Base-by-base conservation (phyloP, 1,140 invertebrate species). In the Drosophila novamexicana region DNA sequence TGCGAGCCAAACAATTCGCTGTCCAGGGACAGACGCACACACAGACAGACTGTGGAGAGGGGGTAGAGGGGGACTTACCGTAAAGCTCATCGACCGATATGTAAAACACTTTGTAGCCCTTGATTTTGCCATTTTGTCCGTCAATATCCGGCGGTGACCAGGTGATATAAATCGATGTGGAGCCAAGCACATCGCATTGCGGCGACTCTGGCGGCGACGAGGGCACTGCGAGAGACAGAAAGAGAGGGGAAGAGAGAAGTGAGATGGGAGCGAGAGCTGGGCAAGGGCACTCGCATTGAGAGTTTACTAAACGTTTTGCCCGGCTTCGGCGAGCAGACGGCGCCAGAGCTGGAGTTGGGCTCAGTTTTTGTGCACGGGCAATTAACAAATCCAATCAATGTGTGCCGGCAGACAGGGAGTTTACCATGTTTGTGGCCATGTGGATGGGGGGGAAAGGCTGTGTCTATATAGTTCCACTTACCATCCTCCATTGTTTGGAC, bases 401-500 rank as follows among this genome's bases (percentile, higher is more conserved):
- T 70, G 63, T 62, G 80, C 69, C 63, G 59, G 16, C 22, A 22
- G 54, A 34, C 14, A 14, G 22, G 52, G 45, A 1, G 7, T 0
- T 0, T 4, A 29, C 22, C 22, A 29, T 32, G 42, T 29, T 12
- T 58, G 63, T 16, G 14, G 14, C 14, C 14, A 14, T 14, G 14
- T 14, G 14, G 14, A 14, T 14, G 14, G 14, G 14, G 14, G 14
- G 14, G 14, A 14, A 14, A 14, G 14, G 14, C 14, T 14, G 14
- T 14, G 14, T 14, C 14, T 14, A 14, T 14, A 14, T 16, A 9
- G 47, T 14, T 12, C 16, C 61, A 90, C 93, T 94, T 93, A 98
- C 97, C 97, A 93, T 98, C 97, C 94, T 98, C 97, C 81, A 98
- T 94, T 29, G 98, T 98, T 57, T 95, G 95, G 7, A 96, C 81